These are phyloP conservation scores for Stenodera caucasica DNA, from an alignment of 2,888 invertebrate genomes.

Conservation along the genomic window DNA sequence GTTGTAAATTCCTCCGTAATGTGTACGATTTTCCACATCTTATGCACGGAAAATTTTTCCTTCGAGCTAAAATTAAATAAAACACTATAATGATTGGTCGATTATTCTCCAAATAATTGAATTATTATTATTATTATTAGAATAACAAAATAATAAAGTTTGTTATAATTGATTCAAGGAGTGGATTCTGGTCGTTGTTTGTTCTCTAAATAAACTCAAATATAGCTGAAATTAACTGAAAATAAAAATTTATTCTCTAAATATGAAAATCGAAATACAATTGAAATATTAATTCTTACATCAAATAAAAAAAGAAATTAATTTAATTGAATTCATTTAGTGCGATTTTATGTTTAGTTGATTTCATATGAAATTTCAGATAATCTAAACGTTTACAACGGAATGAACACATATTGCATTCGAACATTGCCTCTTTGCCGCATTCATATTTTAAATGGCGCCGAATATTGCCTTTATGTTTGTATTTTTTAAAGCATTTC, in stretches of 20 bases:
- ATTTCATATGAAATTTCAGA: conserved; percentile 50
- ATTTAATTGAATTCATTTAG: not conserved
- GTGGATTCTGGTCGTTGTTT: no score
- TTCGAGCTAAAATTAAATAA: not conserved
- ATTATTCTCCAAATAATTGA: not conserved
- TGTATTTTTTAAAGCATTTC: conserved; percentile 41
- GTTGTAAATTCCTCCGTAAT: conserved; percentile 36
- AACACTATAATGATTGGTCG: not conserved
- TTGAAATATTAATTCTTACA: no score
- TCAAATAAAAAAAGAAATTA: no score
- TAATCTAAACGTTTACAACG: conserved; percentile 67
- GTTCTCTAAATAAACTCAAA: no score
- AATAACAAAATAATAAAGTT: not conserved
- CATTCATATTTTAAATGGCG: conserved; percentile 74
- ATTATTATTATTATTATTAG: not conserved
- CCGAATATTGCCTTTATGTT: conserved; percentile 51
- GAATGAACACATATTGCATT: conserved; percentile 65
- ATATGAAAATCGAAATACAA: no score
- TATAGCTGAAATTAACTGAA: no score
- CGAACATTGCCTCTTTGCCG: conserved; percentile 68
- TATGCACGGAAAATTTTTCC: conserved; percentile 11
- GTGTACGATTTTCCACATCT: conserved; percentile 42
- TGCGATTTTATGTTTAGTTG: conserved; percentile 39
- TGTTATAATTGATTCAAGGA: no score
- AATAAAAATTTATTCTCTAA: no score